phyloP scores from a whole-genome alignment of 1,140 invertebrate species.

The Nixonia krombeini region DNA sequence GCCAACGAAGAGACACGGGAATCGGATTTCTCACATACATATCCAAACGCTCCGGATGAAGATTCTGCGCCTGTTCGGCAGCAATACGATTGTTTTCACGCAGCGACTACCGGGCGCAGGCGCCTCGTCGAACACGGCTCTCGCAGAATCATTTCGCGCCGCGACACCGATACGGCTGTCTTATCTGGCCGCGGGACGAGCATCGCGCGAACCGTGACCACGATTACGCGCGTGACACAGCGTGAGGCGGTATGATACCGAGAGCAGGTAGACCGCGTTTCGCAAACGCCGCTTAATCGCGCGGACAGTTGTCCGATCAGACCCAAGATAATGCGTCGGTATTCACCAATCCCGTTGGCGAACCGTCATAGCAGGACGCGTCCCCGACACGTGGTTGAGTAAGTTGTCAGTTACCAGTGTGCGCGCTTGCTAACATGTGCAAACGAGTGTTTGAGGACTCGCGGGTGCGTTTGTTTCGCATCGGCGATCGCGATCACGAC shows the following conservation, averaged over 20 bases:
- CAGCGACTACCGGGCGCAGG: conserved; percentile 35
- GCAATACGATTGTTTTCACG: conserved; percentile 36
- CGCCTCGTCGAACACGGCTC: conserved; percentile 37
- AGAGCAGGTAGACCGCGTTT: no score
- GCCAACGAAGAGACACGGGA: conserved; percentile 9
- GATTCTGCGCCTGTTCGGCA: conserved; percentile 42
- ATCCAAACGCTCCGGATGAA: conserved; percentile 25
- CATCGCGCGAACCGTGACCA: conserved; percentile 15
- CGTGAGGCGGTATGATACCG: neutral
- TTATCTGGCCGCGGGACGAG: conserved; percentile 27
- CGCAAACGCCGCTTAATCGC: no score
- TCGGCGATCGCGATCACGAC: neutral
- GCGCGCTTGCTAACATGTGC: conserved; percentile 14
- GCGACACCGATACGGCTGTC: conserved; percentile 45
- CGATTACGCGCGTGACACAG: conserved; percentile 9
- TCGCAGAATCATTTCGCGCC: conserved; percentile 46
- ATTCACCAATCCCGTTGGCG: no score
- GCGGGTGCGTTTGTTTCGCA: conserved; percentile 16
- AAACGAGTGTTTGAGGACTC: conserved; percentile 8
- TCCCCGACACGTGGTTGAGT: conserved; percentile 30
- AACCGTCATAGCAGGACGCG: no score
- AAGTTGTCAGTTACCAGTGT: conserved; percentile 12
- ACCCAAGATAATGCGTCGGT: no score
- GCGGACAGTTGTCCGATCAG: no score
- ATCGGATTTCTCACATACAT: conserved; percentile 41